Evolutionary conservation across 1,140 invertebrate genomes (phyloP), one percentile per base, ranked within the genome.

Genomic region (Drosophila lacteicornis): DNA sequence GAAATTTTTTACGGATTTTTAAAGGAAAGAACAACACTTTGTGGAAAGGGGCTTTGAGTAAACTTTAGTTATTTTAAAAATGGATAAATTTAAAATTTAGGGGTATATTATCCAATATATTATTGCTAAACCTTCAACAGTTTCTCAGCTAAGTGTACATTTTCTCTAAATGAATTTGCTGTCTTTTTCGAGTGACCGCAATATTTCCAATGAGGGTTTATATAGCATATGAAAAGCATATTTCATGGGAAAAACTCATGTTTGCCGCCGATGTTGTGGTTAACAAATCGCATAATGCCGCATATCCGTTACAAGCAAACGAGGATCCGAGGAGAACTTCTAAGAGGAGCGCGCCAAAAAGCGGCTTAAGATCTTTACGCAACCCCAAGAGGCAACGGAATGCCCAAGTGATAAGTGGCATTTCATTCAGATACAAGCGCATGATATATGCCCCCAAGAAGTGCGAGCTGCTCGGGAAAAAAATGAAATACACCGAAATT

Each of bases 401-500:
- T 77, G 81, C 59, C 58, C 50, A 40, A 59, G 66, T 80, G 84
- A 84, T 88, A 90, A 90, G 86, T 82, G 85, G 79, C 82, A 68
- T 90, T 90, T 90, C 85, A 90, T 90, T 85, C 85, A 87, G 71
- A 80, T 86, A 79, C 75, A 87, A 84, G 61, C 71, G 61, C 56
- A 80, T 53, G 61, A 79, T 79, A 74, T 46, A 76, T 59, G 40
- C 43, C 60, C 60, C 33, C 22, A 66, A 55, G 27, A 69, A 69
- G 60, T 65, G 70, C 19, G 68, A 60, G 36, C 40, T 50, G 25
- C 36, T 46, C 25, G 51, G 50, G 38, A 27, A 46, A 59, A 62
- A 36, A 70, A 68, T 25, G 19, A 25, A 25, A 84, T 77, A 83
- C 57, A 84, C 75, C 62, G 36, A 84, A 84, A 80, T 57, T 68